Conservation (phyloP, 2,888 invertebrate genomes). For the Cyclophora albipunctata region DNA sequence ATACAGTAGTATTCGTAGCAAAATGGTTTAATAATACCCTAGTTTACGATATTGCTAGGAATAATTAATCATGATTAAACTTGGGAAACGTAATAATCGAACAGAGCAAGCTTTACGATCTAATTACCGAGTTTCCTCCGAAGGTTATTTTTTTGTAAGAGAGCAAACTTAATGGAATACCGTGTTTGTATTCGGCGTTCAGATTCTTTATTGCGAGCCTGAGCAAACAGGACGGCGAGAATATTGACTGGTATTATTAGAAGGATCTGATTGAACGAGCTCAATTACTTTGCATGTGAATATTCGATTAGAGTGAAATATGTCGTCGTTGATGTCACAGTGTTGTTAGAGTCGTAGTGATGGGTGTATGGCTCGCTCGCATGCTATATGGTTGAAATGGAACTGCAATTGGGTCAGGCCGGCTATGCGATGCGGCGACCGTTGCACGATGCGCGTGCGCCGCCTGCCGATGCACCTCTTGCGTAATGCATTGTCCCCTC, state of each 20-base stretch:
- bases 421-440: constrained; percentile 48
- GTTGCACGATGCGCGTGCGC: constrained; percentile 59
- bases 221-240: constrained; percentile 39
- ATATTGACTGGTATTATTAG: constrained; percentile 33
- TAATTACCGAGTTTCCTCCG: constrained; percentile 53
- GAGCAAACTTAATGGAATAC: constrained; percentile 47
- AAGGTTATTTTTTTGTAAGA: constrained; percentile 45
- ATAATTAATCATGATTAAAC: constrained; percentile 58
- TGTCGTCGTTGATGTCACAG: constrained; percentile 5
- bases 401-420: constrained; percentile 61
- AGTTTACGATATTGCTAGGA: constrained; percentile 20
- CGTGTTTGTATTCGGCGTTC: constrained; percentile 47
- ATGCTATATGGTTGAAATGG: constrained; percentile 34
- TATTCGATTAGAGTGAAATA: not conserved
- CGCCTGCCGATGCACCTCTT: constrained; percentile 51
- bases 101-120: constrained; percentile 48
- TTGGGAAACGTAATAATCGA: constrained; percentile 59
- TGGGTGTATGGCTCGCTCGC: no score
- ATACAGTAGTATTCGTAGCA: constrained; percentile 15
- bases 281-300: constrained; percentile 4
- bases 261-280: constrained; percentile 15
- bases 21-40: constrained; percentile 25
- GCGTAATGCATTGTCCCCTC: constrained; percentile 53
- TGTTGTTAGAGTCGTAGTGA: constrained; percentile 4
- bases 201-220: constrained; percentile 40